Conservation (phyloP, 1,140 invertebrate species). For the Formica selysi region DNA sequence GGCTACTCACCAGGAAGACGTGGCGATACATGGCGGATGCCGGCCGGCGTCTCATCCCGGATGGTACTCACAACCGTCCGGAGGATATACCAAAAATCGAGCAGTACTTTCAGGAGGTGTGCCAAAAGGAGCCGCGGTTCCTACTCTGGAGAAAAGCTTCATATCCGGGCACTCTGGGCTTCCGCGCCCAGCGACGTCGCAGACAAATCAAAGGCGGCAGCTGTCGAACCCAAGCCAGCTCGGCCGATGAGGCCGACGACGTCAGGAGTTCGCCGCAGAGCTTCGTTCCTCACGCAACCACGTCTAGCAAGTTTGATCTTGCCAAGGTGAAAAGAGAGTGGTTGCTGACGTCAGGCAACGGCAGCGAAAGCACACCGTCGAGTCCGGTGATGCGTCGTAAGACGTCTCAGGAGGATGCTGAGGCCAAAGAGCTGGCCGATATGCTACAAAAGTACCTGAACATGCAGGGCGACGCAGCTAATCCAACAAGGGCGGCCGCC, state of each 20-base stretch:
- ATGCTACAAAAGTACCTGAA: slow-evolving; percentile 90
- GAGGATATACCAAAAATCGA: slow-evolving; percentile 93
- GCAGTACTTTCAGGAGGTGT: slow-evolving; percentile 94
- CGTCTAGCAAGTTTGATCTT: slow-evolving; percentile 89
- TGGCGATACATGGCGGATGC: slow-evolving; percentile 97
- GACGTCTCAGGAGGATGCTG: slow-evolving; percentile 84
- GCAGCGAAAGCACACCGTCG: slow-evolving; percentile 74
- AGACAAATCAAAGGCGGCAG: slow-evolving; percentile 89
- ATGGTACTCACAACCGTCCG: slow-evolving; percentile 89
- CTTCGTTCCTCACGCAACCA: slow-evolving; percentile 85
- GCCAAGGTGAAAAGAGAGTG: slow-evolving; percentile 89
- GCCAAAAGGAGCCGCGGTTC: slow-evolving; percentile 91
- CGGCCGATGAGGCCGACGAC: slow-evolving; percentile 88
- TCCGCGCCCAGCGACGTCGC: slow-evolving; percentile 87
- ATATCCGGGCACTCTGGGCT: slow-evolving; percentile 90
- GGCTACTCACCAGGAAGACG: slow-evolving; percentile 94
- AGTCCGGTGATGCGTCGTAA: slow-evolving; percentile 75
- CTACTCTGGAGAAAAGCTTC: slow-evolving; percentile 93
- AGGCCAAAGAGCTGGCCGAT: slow-evolving; percentile 88
- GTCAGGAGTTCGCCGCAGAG: slow-evolving; percentile 86
- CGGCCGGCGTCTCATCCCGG: slow-evolving; percentile 93
- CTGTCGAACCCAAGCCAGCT: slow-evolving; percentile 88
- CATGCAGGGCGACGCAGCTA: slow-evolving; percentile 83
- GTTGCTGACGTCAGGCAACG: slow-evolving; percentile 79
- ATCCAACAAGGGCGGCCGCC: background rate